Evolutionary conservation across 2,797 vertebrate species (phyloP).

Genomic region (Toxotes lorentzi): DNA sequence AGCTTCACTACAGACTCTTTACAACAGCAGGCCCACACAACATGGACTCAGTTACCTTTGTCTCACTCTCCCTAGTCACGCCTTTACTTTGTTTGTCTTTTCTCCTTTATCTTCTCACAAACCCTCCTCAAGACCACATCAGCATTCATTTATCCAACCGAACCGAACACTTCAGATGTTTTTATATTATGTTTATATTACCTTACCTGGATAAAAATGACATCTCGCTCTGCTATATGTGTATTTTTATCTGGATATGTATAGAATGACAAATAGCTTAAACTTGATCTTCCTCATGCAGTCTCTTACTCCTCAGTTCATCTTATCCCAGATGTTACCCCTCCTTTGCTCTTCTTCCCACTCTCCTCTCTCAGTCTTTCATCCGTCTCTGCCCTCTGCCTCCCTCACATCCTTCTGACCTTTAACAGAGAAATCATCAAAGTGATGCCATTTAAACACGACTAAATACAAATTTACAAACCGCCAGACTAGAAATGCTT

Average conservation of each 20-base stretch:
- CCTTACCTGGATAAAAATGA: conserved; percentile 1
- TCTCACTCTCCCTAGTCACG: conserved; percentile 36
- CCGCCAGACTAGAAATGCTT: conserved; percentile 41
- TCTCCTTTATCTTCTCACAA: conserved; percentile 2
- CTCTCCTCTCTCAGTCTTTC: conserved; percentile 1
- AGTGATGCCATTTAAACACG: conserved; percentile 63
- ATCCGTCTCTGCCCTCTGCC: conserved; percentile 5
- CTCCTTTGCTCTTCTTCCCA: neutral
- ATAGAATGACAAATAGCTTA: conserved; percentile 4
- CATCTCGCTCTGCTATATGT: neutral
- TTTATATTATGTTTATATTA: neutral
- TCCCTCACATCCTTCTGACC: conserved; percentile 61
- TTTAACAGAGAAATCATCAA: conserved; percentile 64
- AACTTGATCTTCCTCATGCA: conserved; percentile 3
- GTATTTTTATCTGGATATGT: neutral
- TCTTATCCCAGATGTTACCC: neutral
- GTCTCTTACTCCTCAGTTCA: neutral
- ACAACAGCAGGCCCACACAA: conserved; percentile 74
- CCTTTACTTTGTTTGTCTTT: conserved; percentile 26
- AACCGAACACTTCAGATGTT: neutral
- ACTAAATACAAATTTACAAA: conserved; percentile 56
- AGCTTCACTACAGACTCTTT: conserved; percentile 63
- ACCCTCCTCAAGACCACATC: conserved; percentile 3
- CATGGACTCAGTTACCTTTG: conserved; percentile 68
- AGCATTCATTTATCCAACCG: neutral